These are phyloP conservation scores for Hyaena hyaena DNA, from an alignment of 2,113 vertebrate species.

Conservation along the genomic window DNA sequence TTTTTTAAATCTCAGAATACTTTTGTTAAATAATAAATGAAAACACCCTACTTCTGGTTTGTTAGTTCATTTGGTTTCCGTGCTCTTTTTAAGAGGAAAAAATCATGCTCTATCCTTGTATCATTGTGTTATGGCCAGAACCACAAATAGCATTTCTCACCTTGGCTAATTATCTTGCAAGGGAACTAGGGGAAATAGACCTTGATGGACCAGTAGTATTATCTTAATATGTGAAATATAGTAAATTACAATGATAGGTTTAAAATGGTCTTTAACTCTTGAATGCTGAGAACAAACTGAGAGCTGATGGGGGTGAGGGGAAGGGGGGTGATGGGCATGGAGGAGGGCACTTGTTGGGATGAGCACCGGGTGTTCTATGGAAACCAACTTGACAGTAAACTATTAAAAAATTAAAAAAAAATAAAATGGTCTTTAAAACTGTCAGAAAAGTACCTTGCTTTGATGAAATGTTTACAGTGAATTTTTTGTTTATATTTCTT, in stretches of 20 bases:
- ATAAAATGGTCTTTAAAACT: constrained; percentile 42
- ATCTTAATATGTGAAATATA: neutral
- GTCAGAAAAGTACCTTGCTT: constrained; percentile 29
- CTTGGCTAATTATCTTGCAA: neutral
- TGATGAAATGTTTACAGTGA: constrained; percentile 75
- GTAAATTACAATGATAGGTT: constrained; percentile 36
- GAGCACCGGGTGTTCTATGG: no score
- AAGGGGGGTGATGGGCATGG: no score
- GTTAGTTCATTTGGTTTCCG: constrained; percentile 32
- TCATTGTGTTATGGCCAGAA: neutral
- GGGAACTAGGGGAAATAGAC: neutral
- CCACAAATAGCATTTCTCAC: neutral
- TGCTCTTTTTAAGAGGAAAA: constrained; percentile 22
- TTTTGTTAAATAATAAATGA: constrained; percentile 25
- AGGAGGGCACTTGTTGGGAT: no score
- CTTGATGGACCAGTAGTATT: neutral
- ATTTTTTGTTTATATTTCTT: constrained; percentile 84
- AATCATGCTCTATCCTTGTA: neutral
- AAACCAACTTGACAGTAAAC: no score
- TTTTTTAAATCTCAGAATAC: constrained; percentile 20
- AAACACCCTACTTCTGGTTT: neutral
- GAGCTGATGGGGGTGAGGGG: no score
- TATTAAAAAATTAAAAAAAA: no score
- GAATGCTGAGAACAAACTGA: no score
- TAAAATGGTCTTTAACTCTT: constrained; percentile 10